Evolutionary conservation across 1,140 invertebrate genomes (phyloP), one percentile per base, ranked within the genome.

Genomic region (Helicoverpa armigera): DNA sequence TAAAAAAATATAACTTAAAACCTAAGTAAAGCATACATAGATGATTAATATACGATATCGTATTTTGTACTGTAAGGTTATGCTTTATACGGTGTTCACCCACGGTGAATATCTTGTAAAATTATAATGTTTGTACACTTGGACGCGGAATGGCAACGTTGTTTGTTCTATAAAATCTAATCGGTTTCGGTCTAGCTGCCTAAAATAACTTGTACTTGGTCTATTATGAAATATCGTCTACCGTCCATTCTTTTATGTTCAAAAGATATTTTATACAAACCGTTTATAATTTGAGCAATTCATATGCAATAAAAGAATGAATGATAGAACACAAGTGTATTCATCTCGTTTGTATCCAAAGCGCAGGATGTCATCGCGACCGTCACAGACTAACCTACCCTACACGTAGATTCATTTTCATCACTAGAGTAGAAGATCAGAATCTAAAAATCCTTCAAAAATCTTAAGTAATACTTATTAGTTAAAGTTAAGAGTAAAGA

Each of bases 61-160:
- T 91, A 92, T 93, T 92, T 94, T 94, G 92, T 94, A 94, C 92
- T 94, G 91, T 92, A 85, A 94, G 92, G 92, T 94, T 91, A 74
- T 74, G 70, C 70, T 74, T 74, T 74, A 74, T 53, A 54, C 48
- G 67, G 48, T 13, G 18, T 29, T n/a, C 67, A 31, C 3, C 9
- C 51, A 13, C 50, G 51, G 53, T 13, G 72, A 67, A 73, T 65
- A 35, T 79, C 82, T 73, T 10, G 18, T 73, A 31, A 82, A 65
- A 58, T 81, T 67, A 76, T 70, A 86, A 85, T 85, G 82, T 87
- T 86, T 86, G 83, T 87, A 88, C 85, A 85, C 58, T 78, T 70
- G 82, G 50, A 79, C 70, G 78, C 77, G 63, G 73, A 87, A 89
- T 89, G 88, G 88, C 86, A 88, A 88, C 88, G 73, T 80, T 56